Conservation (phyloP, 2,113 vertebrate species). For the Hassar affinis region DNA sequence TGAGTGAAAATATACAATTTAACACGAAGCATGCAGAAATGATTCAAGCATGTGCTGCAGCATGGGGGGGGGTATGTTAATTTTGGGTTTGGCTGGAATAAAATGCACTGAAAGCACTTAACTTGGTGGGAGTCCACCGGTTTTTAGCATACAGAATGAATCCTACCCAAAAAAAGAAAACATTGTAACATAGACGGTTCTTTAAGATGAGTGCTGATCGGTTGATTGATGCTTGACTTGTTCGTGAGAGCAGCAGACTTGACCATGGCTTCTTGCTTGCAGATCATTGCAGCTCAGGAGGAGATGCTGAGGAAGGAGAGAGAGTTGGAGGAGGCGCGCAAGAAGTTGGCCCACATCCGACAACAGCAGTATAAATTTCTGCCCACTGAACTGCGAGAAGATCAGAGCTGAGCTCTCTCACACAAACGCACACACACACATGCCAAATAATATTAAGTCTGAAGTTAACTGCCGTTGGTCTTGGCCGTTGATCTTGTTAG, state of each 20-base stretch:
- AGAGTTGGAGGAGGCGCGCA: constrained; percentile 94
- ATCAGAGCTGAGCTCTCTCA: constrained; percentile 76
- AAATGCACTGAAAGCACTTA: constrained; percentile 21
- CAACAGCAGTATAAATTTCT: constrained; percentile 99
- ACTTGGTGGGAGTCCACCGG: neutral
- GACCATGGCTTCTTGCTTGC: constrained; percentile 41
- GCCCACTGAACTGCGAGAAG: constrained; percentile 92
- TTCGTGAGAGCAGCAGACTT: neutral
- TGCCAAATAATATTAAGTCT: constrained; percentile 1
- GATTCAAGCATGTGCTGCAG: constrained; percentile 18
- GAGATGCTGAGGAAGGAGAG: constrained; percentile 98
- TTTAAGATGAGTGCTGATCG: neutral
- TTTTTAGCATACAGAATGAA: neutral
- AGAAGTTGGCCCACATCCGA: constrained; percentile 96
- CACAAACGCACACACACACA: neutral
- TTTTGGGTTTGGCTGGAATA: constrained; percentile 36
- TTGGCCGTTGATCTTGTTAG: constrained; percentile 17
- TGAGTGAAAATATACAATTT: constrained; percentile 6
- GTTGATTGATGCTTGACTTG: neutral
- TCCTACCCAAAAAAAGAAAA: neutral
- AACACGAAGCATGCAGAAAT: neutral
- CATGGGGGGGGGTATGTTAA: constrained; percentile 30
- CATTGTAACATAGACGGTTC: too few relatives aligned
- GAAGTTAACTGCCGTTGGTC: neutral
- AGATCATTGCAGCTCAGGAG: constrained; percentile 98